Conservation (phyloP, 92 coral and sea anemone species). For the Epizoanthus scotinus region DNA sequence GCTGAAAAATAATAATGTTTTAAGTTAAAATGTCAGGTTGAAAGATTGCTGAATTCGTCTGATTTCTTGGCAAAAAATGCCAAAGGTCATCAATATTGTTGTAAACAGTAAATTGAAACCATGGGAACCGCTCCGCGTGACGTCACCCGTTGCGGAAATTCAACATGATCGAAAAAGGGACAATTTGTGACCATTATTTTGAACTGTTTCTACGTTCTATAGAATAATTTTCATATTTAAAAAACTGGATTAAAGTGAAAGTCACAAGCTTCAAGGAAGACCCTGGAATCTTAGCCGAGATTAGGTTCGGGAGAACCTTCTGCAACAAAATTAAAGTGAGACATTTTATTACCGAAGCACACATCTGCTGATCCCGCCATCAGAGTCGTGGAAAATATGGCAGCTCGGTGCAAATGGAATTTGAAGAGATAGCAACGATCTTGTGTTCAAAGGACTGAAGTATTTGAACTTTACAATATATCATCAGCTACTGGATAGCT, state of each 20-base stretch:
- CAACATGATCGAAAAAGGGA: constrained; percentile 39
- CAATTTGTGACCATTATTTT: constrained; percentile 15
- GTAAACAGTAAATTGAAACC: constrained; percentile 65
- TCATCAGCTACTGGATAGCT: constrained; percentile 31
- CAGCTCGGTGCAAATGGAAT: constrained; percentile 75
- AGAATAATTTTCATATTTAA: neutral
- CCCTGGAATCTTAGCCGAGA: neutral
- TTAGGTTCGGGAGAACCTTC: neutral
- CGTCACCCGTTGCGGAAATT: constrained; percentile 64
- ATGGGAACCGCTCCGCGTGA: constrained; percentile 73
- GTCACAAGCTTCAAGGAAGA: neutral
- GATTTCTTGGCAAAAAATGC: neutral
- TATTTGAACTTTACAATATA: constrained; percentile 11
- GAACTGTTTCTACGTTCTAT: neutral
- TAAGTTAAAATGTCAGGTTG: neutral
- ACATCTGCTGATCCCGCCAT: constrained; percentile 6
- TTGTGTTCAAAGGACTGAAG: neutral
- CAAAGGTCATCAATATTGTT: constrained; percentile 47
- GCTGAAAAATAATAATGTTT: neutral
- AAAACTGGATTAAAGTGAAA: neutral
- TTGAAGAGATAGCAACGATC: constrained; percentile 49
- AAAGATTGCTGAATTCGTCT: neutral
- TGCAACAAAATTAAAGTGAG: neutral
- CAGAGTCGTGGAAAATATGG: constrained; percentile 15
- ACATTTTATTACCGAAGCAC: neutral